phyloP scores from a whole-genome alignment of 2,888 invertebrate genomes.

The Melieria omissa region DNA sequence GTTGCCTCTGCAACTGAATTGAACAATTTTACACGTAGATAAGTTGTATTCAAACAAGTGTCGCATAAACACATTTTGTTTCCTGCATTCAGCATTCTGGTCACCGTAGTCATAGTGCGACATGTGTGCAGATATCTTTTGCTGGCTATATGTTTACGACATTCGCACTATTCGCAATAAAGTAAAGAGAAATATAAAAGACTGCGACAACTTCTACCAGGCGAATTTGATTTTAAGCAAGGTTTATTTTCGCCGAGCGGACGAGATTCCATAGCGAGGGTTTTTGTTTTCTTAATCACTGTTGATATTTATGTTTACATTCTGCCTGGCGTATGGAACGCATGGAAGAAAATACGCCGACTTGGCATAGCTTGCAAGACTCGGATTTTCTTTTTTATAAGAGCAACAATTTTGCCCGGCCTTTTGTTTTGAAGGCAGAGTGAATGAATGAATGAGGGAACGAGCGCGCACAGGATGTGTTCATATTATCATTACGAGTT shows the following conservation, averaged over 20 bases:
- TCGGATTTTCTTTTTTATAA: constrained; percentile 18
- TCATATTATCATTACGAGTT: not conserved
- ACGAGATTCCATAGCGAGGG: not conserved
- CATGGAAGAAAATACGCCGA: constrained; percentile 3
- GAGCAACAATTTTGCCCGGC: not conserved
- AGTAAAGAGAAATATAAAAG: not conserved
- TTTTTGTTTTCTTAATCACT: constrained; percentile 5
- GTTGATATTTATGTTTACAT: too few species aligned
- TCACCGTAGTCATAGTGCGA: too few species aligned
- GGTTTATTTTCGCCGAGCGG: not conserved
- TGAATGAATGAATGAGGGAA: not conserved
- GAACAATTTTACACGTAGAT: too few species aligned
- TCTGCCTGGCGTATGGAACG: too few species aligned
- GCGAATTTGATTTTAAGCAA: not conserved
- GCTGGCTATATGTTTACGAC: too few species aligned
- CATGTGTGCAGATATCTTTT: too few species aligned
- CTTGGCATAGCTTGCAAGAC: constrained; percentile 14
- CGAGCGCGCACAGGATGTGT: constrained; percentile 24
- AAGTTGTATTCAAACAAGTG: too few species aligned
- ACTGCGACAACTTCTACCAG: not conserved
- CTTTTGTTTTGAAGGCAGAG: not conserved
- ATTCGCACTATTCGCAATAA: not conserved
- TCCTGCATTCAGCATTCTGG: too few species aligned
- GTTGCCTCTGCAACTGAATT: too few species aligned
- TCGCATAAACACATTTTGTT: too few species aligned